Evolutionary conservation across 2,888 invertebrate species (phyloP).

Genomic region (Drosophila hamatofila): DNA sequence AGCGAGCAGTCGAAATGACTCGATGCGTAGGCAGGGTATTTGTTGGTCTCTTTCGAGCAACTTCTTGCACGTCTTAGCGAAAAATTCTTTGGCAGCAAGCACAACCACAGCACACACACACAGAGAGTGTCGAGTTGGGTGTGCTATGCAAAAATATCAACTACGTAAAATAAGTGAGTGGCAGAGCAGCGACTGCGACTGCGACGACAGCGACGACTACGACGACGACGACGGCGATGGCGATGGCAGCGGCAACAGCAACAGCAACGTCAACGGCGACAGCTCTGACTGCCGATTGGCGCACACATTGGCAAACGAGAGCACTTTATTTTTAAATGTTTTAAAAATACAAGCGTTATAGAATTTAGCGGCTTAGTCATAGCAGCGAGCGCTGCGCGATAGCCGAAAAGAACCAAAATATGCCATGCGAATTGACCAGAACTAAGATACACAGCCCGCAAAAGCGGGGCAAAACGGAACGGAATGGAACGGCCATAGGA

Average conservation of each 20-base stretch:
- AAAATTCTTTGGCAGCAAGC: conserved; percentile 55
- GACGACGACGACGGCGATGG: conserved; percentile 14
- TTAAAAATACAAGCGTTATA: conserved; percentile 79
- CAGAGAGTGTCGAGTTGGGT: neutral
- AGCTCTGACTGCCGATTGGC: conserved; percentile 76
- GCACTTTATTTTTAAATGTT: conserved; percentile 79
- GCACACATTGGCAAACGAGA: conserved; percentile 81
- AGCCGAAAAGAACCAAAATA: conserved; percentile 20
- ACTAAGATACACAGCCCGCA: conserved; percentile 15
- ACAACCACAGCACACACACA: conserved; percentile 19
- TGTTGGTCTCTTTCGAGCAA: conserved; percentile 46
- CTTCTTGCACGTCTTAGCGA: conserved; percentile 41
- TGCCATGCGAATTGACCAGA: conserved; percentile 61
- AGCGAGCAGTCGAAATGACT: neutral
- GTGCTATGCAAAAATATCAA: conserved; percentile 42
- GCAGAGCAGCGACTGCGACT: conserved; percentile 19
- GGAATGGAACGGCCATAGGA: conserved; percentile 17
- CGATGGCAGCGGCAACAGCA: conserved; percentile 14
- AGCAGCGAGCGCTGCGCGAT: conserved; percentile 38
- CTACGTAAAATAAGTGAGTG: conserved; percentile 44
- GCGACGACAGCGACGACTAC: conserved; percentile 6
- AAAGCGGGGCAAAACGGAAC: conserved; percentile 3
- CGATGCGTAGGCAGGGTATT: conserved; percentile 35
- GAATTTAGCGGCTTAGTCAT: conserved; percentile 75
- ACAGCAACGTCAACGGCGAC: conserved; percentile 35